phyloP scores from a whole-genome alignment of 2,797 vertebrate genomes.

The Chelon labrosus region DNA sequence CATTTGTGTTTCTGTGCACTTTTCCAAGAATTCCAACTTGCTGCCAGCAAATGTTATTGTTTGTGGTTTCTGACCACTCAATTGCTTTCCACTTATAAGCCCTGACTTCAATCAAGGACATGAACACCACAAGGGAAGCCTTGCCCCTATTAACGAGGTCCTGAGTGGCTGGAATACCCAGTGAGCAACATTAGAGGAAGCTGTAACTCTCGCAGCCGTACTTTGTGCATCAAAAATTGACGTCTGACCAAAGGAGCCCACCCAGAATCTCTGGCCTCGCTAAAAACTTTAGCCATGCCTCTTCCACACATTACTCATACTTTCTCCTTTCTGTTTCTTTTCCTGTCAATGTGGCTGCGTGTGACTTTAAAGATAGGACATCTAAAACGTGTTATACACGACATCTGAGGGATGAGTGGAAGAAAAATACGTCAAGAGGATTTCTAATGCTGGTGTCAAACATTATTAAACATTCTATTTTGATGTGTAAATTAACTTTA shows the following conservation, averaged over 20 bases:
- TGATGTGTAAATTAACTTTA: no score
- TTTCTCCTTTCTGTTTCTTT: constrained; percentile 56
- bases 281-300: constrained; percentile 34
- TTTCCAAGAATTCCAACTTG: constrained; percentile 31
- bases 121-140: constrained; percentile 47
- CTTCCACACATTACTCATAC: constrained; percentile 64
- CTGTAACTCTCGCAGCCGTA: constrained; percentile 53
- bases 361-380: constrained; percentile 36
- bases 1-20: constrained; percentile 3
- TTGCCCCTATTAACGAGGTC: constrained; percentile 50
- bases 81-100: constrained; percentile 44
- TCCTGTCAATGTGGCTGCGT: constrained; percentile 38
- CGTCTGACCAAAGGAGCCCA: constrained; percentile 68
- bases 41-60: constrained; percentile 51
- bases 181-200: constrained; percentile 62
- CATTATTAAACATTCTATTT: not conserved
- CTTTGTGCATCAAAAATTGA: constrained; percentile 54
- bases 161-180: constrained; percentile 63
- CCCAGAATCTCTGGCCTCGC: constrained; percentile 60
- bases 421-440: not conserved
- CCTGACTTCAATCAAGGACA: constrained; percentile 63
- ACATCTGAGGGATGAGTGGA: not conserved
- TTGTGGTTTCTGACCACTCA: constrained; percentile 61
- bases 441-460: not conserved
- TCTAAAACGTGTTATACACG: not conserved